Conservation (phyloP, 2,888 invertebrate species). For the Calameuta idolon region DNA sequence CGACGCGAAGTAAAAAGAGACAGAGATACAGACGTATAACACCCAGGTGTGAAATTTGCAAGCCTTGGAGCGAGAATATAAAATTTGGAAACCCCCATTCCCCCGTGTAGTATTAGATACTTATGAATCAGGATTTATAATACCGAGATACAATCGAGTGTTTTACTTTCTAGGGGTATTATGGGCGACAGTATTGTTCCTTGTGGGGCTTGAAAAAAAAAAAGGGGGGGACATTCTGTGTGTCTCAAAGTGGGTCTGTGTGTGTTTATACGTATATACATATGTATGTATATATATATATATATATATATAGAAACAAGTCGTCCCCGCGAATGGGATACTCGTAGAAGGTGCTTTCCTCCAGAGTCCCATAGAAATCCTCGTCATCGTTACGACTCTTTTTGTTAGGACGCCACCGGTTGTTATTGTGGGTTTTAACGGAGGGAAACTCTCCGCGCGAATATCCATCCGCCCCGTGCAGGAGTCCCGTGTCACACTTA, state of each 20-base stretch:
- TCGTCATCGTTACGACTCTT: background rate
- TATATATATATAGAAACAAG: background rate
- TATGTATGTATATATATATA: background rate
- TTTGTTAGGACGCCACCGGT: background rate
- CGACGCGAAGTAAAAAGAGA: background rate
- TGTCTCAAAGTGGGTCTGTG: background rate
- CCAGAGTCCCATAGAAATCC: background rate
- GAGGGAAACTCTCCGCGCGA: background rate
- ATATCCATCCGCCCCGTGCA: background rate
- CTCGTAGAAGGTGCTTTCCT: background rate
- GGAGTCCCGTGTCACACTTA: constrained; percentile 26
- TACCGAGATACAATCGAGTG: background rate
- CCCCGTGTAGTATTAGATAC: background rate
- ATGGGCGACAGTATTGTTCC: background rate
- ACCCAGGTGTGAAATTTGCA: background rate
- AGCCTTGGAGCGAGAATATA: background rate
- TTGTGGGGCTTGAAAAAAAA: background rate
- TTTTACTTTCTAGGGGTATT: background rate
- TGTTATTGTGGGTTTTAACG: background rate
- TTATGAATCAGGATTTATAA: background rate
- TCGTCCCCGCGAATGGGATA: background rate
- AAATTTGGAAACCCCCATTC: background rate
- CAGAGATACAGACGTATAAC: background rate
- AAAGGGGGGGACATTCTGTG: no score
- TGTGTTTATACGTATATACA: background rate